These are phyloP conservation scores for Apostichopus japonicus DNA, from an alignment of 35 echinoderm and acorn worm species.

Conservation along the genomic window DNA sequence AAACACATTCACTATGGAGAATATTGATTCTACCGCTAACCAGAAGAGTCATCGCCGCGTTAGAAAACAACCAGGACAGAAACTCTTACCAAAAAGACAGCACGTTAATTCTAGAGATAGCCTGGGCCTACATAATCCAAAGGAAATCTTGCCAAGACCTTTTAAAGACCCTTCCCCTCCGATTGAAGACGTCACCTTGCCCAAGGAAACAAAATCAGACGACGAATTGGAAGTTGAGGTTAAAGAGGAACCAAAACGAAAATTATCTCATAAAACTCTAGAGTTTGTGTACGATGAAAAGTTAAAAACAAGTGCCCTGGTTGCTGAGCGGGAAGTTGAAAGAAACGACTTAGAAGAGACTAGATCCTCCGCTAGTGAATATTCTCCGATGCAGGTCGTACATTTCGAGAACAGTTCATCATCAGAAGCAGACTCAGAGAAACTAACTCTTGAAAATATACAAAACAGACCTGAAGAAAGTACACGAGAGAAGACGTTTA, in stretches of 20 bases:
- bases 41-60: background rate
- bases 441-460: background rate
- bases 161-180: background rate
- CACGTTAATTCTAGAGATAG: background rate
- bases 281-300: conserved; percentile 13
- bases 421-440: background rate
- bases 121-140: background rate
- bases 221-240: background rate
- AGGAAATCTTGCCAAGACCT: background rate
- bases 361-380: background rate
- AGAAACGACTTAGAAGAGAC: background rate
- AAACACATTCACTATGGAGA: background rate
- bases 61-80: background rate
- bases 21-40: background rate
- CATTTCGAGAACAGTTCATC: background rate
- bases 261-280: background rate
- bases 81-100: background rate
- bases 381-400: background rate
- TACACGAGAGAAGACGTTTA: background rate
- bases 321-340: background rate
- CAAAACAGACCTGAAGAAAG: background rate
- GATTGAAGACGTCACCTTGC: background rate
- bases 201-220: background rate
- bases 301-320: background rate
- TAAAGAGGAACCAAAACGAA: background rate